Evolutionary conservation across 2,113 vertebrate species (phyloP), one percentile per base, ranked within the genome.

Genomic region (Tragelaphus strepsiceros): DNA sequence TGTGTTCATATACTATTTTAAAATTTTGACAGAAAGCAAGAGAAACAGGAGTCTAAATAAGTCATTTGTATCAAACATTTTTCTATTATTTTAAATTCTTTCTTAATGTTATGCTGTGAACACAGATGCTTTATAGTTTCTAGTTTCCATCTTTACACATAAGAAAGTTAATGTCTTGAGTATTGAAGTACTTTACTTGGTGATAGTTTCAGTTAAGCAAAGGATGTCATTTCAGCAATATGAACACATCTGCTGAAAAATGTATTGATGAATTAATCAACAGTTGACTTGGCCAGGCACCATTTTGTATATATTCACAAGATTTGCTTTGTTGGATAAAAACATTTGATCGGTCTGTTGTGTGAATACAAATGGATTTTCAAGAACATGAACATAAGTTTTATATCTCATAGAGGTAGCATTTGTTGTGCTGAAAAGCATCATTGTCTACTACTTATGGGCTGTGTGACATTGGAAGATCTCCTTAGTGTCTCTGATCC

Each of bases 101-200:
- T 35, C 32, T 87, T 78, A 62, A 24, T 67, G 2, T 46, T 83
- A 56, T 39, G 0, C 12, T 82, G 14, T 78, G 32, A 82, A 54
- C 13, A 54, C 58, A 43, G 81, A 56, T 74, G 35, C 49, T 88
- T 93, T 62, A 51, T 16, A 97, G 98, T 93, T 13, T 93, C 1
- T 95, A 97, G 98, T 92, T 17, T 93, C 2, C 93, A 39, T 43
- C 94, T 97, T 97, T 93, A 5, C 24, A 89, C 10, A 91, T 90
- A 3, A 84, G 35, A 74, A 91, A 78, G 56, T 51, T 54, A 64
- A 71, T 4, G 3, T 83, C 54, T 80, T 67, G 13, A 83, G n/a
- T 39, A 88, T 28, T 46, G 46, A 88, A 88, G n/a, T 46, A n/a
- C 4, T 88, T 82, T 88, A 59, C 30, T 28, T 67, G 11, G 9